These are phyloP conservation scores for Dynastes grantii DNA, from an alignment of 2,888 invertebrate genomes.

Conservation along the genomic window DNA sequence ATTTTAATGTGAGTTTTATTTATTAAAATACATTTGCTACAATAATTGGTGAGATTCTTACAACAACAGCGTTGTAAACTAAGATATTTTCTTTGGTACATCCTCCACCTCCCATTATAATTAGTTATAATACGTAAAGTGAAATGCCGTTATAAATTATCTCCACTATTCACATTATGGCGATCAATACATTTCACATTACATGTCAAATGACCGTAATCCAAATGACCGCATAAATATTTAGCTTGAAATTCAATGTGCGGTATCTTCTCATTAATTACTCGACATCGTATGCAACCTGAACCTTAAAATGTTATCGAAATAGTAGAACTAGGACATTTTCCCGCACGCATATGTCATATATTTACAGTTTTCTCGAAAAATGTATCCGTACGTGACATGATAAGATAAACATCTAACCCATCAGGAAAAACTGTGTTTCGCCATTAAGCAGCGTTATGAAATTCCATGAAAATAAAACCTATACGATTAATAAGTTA, in stretches of 20 bases:
- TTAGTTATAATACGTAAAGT: no score
- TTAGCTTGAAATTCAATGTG: background rate
- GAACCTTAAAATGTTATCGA: background rate
- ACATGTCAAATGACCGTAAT: no score
- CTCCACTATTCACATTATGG: no score
- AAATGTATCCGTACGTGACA: background rate
- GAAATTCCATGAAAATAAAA: background rate
- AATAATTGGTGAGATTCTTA: no score
- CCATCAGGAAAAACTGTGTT: background rate
- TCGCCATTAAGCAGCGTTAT: background rate
- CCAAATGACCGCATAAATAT: background rate
- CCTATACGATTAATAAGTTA: no score
- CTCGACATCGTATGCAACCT: background rate
- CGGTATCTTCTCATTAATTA: background rate
- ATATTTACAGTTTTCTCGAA: background rate
- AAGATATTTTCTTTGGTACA: no score
- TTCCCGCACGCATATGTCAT: background rate
- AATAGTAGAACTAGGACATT: background rate
- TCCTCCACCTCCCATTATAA: no score
- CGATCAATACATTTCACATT: no score
- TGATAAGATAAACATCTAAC: background rate
- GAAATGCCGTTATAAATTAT: no score
- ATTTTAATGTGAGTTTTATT: background rate
- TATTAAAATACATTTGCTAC: no score
- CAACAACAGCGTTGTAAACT: no score